phyloP scores from a whole-genome alignment of 92 coral and sea anemone species.

The Epizoanthus illoricatus region DNA sequence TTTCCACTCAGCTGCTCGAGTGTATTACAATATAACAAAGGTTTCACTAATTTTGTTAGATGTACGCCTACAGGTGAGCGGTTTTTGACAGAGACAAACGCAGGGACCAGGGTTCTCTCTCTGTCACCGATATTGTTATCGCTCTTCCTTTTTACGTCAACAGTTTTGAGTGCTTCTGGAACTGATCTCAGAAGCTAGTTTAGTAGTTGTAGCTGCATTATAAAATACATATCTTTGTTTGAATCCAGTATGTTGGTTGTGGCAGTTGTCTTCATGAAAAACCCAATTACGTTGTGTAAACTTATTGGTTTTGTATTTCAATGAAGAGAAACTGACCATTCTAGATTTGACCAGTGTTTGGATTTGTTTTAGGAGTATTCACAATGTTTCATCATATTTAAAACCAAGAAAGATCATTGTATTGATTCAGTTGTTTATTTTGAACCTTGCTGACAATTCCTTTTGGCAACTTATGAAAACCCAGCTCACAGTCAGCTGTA shows the following conservation, averaged over 20 bases:
- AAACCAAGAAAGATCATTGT: slow-evolving; percentile 31
- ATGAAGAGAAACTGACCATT: slow-evolving; percentile 17
- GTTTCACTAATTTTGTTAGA: slow-evolving; percentile 11
- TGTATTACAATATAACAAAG: slow-evolving; percentile 29
- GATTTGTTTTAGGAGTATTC: slow-evolving; percentile 9
- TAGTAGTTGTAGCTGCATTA: background rate
- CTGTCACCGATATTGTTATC: no score
- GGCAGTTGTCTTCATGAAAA: background rate
- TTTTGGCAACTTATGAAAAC: background rate
- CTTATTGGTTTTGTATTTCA: slow-evolving; percentile 30
- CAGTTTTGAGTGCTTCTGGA: background rate
- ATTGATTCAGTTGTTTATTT: slow-evolving; percentile 6
- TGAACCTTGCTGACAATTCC: background rate
- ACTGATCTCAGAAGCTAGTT: background rate
- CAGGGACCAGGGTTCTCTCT: background rate
- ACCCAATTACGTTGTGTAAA: slow-evolving; percentile 21
- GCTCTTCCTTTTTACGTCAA: background rate
- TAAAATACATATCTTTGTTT: background rate
- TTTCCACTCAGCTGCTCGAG: slow-evolving; percentile 10
- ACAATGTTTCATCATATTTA: background rate
- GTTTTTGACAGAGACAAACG: background rate
- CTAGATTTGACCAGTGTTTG: slow-evolving; percentile 20
- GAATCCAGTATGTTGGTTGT: slow-evolving; percentile 5
- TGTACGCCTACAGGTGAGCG: slow-evolving; percentile 8
- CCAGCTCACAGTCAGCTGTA: slow-evolving; percentile 4